Base-by-base conservation (phyloP, 2,888 invertebrate species). In the Hofmannophila pseudospretella region DNA sequence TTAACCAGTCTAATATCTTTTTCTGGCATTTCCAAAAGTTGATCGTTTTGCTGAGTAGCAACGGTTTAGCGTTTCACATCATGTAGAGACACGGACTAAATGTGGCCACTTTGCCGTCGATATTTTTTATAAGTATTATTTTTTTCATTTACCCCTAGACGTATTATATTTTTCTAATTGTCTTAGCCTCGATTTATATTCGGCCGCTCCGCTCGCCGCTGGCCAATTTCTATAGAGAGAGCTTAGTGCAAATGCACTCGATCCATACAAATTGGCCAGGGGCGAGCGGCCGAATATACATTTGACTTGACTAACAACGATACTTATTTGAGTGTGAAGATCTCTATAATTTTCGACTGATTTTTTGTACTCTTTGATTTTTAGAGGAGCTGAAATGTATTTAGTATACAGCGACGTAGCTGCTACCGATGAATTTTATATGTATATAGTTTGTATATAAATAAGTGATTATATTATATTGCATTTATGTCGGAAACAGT, bases 321-420 rank as follows among this genome's bases (percentile, higher is more conserved):
- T 62, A 45, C 32, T 41, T 44, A 5, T 16, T 16, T 54, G 54
- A 57, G 57, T 57, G 57, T 51, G 62, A 69, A 50, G 74, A 70
- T 73, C 71, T 65, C 63, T 44, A 23, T 65, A 60, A 60, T 66
- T 66, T 69, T 66, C 32, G 79, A 81, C 80, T 81, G 80, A 81
- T 73, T 74, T 73, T 67, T 50, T 41, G 47, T 46, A 41, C 48
- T 13, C 19, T 27, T 16, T 8, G 12, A 27, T 25, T 14, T 28
- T 34, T 13, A 29, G 11, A 8, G 19, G 25, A 31, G 23, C 13
- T 27, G 35, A 23, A 16, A 36, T 35, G 23, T 31, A 27, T 23
- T 23, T 32, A 40, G 23, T 8, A 20, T 8, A 20, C 10, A 49
- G 51, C 43, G 50, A 53, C 49, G 45, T 45, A 50, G 54, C 55